Evolutionary conservation across 2,888 invertebrate species (phyloP).

Genomic region (Gymnosoma rotundatum): DNA sequence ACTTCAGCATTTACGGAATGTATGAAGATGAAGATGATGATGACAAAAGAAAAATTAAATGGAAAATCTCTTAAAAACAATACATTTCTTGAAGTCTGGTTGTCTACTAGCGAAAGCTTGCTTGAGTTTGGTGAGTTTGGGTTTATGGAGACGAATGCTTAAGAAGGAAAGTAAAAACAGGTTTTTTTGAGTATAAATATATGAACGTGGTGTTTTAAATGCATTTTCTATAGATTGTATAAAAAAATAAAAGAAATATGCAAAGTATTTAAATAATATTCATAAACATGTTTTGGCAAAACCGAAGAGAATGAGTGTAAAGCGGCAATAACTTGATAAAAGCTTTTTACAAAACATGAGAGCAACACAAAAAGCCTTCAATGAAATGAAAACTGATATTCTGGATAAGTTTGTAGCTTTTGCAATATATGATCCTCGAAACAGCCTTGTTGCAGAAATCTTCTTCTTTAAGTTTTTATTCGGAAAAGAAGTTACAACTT

Average conservation of each 20-base stretch:
- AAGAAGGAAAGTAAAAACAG: constrained; percentile 15
- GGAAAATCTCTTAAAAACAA: constrained; percentile 57
- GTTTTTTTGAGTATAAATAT: not conserved
- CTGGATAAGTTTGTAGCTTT: too few species aligned
- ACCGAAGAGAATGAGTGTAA: not conserved
- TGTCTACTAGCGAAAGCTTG: constrained; percentile 19
- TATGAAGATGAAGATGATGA: not conserved
- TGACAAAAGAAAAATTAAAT: constrained; percentile 18
- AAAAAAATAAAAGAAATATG: constrained; percentile 46
- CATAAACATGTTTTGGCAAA: constrained; percentile 56
- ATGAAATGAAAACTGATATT: too few species aligned
- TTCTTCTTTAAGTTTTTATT: too few species aligned
- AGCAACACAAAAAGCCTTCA: too few species aligned
- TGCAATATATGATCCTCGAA: too few species aligned
- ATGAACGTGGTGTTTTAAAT: not conserved
- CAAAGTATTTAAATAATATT: constrained; percentile 66
- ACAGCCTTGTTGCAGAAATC: too few species aligned
- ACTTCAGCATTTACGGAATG: constrained; percentile 37
- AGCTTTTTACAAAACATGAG: too few species aligned
- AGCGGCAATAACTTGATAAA: not conserved
- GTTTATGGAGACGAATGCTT: constrained; percentile 3
- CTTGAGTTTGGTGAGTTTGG: not conserved
- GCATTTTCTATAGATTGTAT: constrained; percentile 26
- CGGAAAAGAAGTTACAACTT: too few species aligned
- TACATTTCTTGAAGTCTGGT: constrained; percentile 43